Evolutionary conservation across 1,140 invertebrate species (phyloP), one percentile per base, ranked within the genome.

Genomic region (Pemphigus obesinymphae): DNA sequence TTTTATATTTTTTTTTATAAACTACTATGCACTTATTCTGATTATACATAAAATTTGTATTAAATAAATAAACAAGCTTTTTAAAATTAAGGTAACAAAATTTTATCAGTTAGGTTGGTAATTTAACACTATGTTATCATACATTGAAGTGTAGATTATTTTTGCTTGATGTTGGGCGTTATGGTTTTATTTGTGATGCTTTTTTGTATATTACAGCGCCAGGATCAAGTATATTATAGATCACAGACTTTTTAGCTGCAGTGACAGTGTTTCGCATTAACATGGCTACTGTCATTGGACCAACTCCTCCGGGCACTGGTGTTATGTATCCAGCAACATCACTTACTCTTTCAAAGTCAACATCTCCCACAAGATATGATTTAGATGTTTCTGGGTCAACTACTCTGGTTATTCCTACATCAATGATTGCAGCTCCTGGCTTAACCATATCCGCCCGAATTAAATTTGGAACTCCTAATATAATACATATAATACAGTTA

Each of bases 251-350:
- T 85, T 88, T 88, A 5, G 93, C 92, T 1, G 93, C 93, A 84
- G 90, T 87, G 29, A 95, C 88, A 0, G 95, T 96, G 85, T 96
- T 96, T 82, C 90, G 90, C 92, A 96, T 94, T 11, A 96, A 87
- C 94, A 96, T 96, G 1, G 93, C 92, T 0, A 96, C 94, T 7
- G 95, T 96, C 92, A 96, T 94, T 1, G 95, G 95, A 0, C 95
- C 95, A 31, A 96, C 94, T 17, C 95, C 95, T 17, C 95, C 95
- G 10, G 95, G 95, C 2, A 96, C 95, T 11, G 94, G 94, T 1
- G 94, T 95, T 43, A 96, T 92, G 43, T 91, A 88, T n/a, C 93
- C 92, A 13, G 94, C 94, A 11, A 94, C 87, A 86, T 94, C 88
- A 80, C 90, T 90, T 0, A 94, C 84, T 92, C 91, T 89, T 80